A percentile compares a stretch with the other conserved stretches of the same genome.
These are phyloP conservation scores for Tipula unca DNA, from an alignment of 2,888 invertebrate genomes.

Conservation along the genomic window DNA sequence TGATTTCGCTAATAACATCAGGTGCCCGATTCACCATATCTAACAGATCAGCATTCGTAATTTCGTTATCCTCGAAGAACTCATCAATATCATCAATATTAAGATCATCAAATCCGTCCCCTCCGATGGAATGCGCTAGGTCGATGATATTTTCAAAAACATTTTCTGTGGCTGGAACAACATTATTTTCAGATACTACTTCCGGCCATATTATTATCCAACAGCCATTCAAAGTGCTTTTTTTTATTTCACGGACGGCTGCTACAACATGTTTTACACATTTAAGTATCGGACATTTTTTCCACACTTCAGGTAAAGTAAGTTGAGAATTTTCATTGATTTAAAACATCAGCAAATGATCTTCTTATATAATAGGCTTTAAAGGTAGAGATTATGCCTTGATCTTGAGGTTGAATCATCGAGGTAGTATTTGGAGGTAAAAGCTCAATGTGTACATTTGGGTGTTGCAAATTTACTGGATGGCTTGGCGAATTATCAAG, in stretches of 20 bases:
- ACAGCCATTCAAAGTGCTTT: not conserved
- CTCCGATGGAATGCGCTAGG: not conserved
- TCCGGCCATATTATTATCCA: not conserved
- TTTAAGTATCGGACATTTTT: not conserved
- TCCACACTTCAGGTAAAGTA: no score
- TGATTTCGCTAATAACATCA: not conserved
- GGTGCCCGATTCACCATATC: not conserved
- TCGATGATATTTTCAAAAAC: not conserved
- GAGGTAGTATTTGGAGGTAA: not conserved
- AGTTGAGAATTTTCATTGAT: no score
- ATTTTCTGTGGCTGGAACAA: not conserved
- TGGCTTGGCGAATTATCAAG: not conserved
- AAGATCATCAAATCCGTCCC: not conserved
- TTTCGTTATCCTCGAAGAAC: not conserved
- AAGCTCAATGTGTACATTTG: not conserved
- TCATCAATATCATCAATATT: not conserved
- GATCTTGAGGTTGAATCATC: not conserved
- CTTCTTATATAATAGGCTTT: not conserved
- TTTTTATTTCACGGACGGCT: not conserved
- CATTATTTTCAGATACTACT: not conserved
- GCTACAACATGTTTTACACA: not conserved
- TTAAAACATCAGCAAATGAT: not conserved
- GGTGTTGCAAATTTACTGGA: no score
- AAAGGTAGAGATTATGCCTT: no score
- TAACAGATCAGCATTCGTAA: not conserved